Evolutionary conservation across 1,140 invertebrate species (phyloP).

Genomic region (Brachionus angularis): DNA sequence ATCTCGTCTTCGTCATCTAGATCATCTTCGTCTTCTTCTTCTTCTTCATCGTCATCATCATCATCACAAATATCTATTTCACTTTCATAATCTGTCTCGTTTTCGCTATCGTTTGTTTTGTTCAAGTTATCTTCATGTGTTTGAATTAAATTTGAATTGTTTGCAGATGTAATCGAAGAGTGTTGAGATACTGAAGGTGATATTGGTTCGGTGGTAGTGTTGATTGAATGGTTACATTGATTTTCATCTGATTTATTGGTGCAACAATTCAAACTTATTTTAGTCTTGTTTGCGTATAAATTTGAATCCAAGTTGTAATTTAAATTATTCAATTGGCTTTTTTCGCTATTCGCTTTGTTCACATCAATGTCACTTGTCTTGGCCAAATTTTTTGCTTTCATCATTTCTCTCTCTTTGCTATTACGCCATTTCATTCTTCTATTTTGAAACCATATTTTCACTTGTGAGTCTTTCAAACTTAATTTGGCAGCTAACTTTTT

Average conservation of each 20-base stretch:
- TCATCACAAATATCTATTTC: not conserved
- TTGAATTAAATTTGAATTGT: not conserved
- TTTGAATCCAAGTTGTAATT: not conserved
- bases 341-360: not conserved
- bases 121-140: not conserved
- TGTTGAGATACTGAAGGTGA: no score
- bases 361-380: constrained; percentile 44
- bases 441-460: constrained; percentile 56
- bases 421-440: constrained; percentile 68
- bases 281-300: no score
- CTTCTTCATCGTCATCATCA: constrained; percentile 34
- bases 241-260: no score
- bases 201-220: no score
- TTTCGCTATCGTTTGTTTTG: not conserved
- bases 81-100: not conserved
- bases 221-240: no score
- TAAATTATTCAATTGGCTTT: not conserved
- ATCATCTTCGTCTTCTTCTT: constrained; percentile 19
- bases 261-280: no score
- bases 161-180: no score
- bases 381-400: constrained; percentile 63
- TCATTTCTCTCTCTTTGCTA: constrained; percentile 86
- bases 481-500: constrained; percentile 92
- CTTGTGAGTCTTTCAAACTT: constrained; percentile 81
- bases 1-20: constrained; percentile 43